phyloP scores from a whole-genome alignment of 1,140 invertebrate genomes.

The Penaeus japonicus region DNA sequence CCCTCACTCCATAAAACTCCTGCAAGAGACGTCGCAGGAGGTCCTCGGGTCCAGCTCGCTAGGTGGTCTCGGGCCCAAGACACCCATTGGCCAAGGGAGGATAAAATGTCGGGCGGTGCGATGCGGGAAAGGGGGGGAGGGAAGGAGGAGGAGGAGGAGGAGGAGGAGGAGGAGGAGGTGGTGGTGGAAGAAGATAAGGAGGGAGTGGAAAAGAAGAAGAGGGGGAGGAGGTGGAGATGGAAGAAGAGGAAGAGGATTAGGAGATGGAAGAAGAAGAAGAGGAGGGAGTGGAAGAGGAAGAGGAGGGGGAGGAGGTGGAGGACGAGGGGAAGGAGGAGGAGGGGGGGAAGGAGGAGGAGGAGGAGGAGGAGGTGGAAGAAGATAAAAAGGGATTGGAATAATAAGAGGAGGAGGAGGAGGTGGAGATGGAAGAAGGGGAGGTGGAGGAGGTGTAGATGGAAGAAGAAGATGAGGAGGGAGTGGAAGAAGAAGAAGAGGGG shows the following conservation, averaged over 20 bases:
- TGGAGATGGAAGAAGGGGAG: background rate
- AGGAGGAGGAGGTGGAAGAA: too few relatives aligned
- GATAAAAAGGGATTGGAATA: background rate
- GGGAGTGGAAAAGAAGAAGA: background rate
- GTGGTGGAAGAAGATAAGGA: background rate
- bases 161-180: background rate
- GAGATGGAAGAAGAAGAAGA: background rate
- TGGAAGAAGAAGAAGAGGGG: background rate
- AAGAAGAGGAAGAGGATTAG: background rate
- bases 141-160: background rate
- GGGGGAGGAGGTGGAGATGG: background rate
- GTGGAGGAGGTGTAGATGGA: too few relatives aligned
- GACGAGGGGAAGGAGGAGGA: background rate
- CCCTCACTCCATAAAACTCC: background rate
- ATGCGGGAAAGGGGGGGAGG: background rate
- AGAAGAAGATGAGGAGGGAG: too few relatives aligned
- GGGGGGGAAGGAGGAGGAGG: background rate
- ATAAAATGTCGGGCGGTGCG: constrained; percentile 20
- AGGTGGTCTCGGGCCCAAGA: background rate
- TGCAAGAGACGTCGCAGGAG: background rate
- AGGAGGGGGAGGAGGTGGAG: background rate
- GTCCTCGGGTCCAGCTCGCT: background rate
- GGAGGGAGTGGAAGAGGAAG: background rate
- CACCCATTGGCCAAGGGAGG: background rate
- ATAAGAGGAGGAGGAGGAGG: background rate